phyloP scores from a whole-genome alignment of 2,797 vertebrate genomes.

The Hemibagrus guttatus region DNA sequence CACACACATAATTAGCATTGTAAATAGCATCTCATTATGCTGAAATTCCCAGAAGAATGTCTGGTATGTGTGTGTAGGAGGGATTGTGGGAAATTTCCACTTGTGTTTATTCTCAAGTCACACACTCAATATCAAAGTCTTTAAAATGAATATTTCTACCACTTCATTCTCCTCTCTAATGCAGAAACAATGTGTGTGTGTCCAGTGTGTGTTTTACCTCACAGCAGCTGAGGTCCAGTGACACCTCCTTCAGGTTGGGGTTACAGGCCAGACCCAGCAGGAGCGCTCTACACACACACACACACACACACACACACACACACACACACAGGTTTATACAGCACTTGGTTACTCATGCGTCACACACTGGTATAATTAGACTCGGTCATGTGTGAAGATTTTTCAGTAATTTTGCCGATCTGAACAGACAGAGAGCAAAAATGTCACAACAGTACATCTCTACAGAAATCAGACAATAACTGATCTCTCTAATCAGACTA shows the following conservation, averaged over 20 bases:
- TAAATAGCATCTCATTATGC: neutral
- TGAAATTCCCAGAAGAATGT: neutral
- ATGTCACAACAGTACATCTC: neutral
- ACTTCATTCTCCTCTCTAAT: too few relatives aligned
- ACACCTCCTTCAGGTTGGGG: slow-evolving; percentile 87
- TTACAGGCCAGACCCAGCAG: slow-evolving; percentile 94
- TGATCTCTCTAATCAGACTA: too few relatives aligned
- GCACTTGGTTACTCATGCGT: neutral
- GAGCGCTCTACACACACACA: slow-evolving; percentile 80
- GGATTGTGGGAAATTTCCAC: neutral
- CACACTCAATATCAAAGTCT: too few relatives aligned
- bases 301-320: slow-evolving; percentile 16
- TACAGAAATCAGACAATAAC: neutral
- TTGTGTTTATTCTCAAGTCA: neutral
- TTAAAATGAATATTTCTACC: too few relatives aligned
- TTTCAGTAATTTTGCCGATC: neutral
- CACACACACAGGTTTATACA: neutral
- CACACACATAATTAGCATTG: neutral
- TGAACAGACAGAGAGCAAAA: neutral
- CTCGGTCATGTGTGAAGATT: neutral
- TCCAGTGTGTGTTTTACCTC: slow-evolving; percentile 78
- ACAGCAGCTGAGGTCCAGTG: slow-evolving; percentile 93
- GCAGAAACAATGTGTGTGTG: too few relatives aligned
- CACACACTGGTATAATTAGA: neutral
- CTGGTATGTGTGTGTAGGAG: neutral